Evolutionary conservation across 2,797 vertebrate genomes (phyloP).

Genomic region (Anableps anableps): DNA sequence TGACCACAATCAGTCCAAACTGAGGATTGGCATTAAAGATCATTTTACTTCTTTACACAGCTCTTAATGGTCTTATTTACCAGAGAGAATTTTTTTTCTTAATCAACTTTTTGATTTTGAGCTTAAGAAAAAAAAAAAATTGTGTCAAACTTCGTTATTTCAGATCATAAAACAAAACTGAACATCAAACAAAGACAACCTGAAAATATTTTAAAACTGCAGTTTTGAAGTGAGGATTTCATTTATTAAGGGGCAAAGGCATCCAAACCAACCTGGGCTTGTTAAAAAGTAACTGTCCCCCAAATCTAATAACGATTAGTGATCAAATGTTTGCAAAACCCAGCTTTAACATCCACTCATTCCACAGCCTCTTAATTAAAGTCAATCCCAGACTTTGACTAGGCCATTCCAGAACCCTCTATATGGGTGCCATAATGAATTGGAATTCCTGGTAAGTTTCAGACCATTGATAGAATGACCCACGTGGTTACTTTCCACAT

Average conservation of each 20-base stretch:
- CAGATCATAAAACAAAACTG: too few species aligned
- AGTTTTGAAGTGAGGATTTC: too few species aligned
- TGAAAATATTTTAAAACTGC: too few species aligned
- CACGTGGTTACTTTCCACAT: neutral
- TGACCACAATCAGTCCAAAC: slow-evolving; percentile 32
- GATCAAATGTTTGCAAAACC: too few species aligned
- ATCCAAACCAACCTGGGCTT: neutral
- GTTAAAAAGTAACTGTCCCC: too few species aligned
- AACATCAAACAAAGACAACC: too few species aligned
- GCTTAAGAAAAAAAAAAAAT: neutral
- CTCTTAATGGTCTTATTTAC: neutral
- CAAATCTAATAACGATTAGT: too few species aligned
- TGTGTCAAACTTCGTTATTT: too few species aligned
- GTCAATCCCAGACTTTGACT: neutral
- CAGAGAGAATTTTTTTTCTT: neutral
- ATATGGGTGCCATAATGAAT: too few species aligned
- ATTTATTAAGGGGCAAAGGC: neutral
- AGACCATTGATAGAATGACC: too few species aligned
- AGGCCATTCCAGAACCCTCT: neutral
- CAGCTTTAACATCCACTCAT: too few species aligned
- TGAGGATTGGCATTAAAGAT: slow-evolving; percentile 54
- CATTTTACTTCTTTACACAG: neutral
- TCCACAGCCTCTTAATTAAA: neutral
- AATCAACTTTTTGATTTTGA: neutral
- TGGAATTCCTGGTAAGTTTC: too few species aligned